A percentile compares a stretch with the other conserved stretches of the same genome.
Conservation (phyloP, 2,888 invertebrate species). For the Pristionchus entomophagus region DNA sequence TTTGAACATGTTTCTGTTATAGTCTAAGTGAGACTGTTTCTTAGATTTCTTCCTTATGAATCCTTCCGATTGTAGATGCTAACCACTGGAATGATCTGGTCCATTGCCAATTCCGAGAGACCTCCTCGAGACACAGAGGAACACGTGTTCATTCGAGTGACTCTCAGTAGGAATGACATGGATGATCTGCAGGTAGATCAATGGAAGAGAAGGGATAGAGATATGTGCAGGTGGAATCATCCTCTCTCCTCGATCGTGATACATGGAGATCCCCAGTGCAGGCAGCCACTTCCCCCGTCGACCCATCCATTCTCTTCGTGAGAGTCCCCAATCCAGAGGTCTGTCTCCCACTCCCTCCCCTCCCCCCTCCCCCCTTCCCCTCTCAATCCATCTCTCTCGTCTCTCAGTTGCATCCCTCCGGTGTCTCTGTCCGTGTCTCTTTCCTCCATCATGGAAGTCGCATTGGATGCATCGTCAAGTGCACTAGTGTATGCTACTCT, state of each 20-base stretch:
- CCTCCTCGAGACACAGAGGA: conserved; percentile 60
- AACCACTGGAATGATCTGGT: conserved; percentile 60
- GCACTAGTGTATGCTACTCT: conserved; percentile 52
- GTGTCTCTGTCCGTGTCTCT: conserved; percentile 57
- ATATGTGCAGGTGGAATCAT: conserved; percentile 34
- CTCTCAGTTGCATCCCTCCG: conserved; percentile 48
- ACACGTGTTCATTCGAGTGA: conserved; percentile 72
- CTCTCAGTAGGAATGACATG: conserved; percentile 52
- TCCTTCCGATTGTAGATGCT: conserved; percentile 52
- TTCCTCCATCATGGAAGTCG: conserved; percentile 53
- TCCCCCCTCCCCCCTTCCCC: too few relatives aligned
- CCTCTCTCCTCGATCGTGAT: neutral
- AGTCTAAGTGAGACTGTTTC: neutral
- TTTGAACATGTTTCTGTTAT: neutral
- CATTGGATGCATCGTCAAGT: conserved; percentile 57
- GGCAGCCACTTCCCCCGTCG: conserved; percentile 69
- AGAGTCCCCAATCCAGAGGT: conserved; percentile 61
- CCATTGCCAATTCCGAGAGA: conserved; percentile 55
- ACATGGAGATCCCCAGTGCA: conserved; percentile 68
- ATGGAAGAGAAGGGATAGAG: too few relatives aligned
- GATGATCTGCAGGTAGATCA: conserved; percentile 27
- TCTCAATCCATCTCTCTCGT: neutral
- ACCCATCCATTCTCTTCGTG: conserved; percentile 71
- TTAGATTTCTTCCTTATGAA: neutral
- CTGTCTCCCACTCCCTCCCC: neutral